Base-by-base conservation (phyloP, 1,140 invertebrate genomes). In the Centruroides vittatus region DNA sequence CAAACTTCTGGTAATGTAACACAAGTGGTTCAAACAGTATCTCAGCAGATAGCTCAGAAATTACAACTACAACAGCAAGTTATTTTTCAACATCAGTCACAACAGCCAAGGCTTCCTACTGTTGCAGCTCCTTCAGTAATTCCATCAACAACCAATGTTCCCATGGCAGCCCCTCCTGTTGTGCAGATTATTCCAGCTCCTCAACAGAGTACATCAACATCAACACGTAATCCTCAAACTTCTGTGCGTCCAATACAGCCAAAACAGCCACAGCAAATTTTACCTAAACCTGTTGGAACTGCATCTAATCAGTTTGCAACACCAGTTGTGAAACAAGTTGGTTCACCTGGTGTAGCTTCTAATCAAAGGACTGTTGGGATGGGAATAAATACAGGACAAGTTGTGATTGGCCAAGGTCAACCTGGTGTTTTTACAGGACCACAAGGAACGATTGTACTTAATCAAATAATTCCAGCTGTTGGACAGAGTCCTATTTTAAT, bases 401-500 rank as follows among this genome's bases (percentile, higher is more conserved):
- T 67, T 23, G 50, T 69, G 0, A 59, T 67, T 13, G 61, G 61
- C 41, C 65, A 67, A 52, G 55, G 56, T 13, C 67, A 64, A 51
- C 64, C 64, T 47, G 55, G 59, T 23, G 50, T 68, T 48, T 59
- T 57, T 47, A 51, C 61, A 34, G 56, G 63, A 12, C 65, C 67
- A 34, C 57, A 63, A 9, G 68, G 67, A 36, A 67, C 67, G 9
- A 62, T 69, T 51, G 36, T 70, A 56, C 64, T 72, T 52, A 70
- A 70, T 55, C 63, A 63, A 50, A 62, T 69, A 47, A 68, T 60
- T 54, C 66, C 62, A 47, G 63, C 59, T 23, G 46, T 68, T 62
- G 69, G 62, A 51, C 71, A 62, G 60, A 68, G 65, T 58, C 71
- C 71, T n/a, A 64, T 76, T 48, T 64, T 76, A 47, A 67, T 71